Base-by-base conservation (phyloP, 2,888 invertebrate genomes). In the Chironomus tentans region DNA sequence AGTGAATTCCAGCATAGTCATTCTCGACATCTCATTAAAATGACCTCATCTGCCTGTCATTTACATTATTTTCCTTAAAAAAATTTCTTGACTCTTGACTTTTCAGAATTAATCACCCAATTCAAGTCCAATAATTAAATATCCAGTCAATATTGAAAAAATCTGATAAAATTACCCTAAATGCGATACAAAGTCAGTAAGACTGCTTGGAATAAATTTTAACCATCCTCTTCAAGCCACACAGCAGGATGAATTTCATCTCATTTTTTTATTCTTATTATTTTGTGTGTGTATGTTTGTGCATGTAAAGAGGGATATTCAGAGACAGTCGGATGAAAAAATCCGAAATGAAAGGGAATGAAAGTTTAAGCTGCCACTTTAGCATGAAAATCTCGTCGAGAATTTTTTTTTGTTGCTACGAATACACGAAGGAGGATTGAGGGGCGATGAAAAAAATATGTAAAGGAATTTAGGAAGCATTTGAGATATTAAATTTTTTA, bases 301-400 rank as follows among this genome's bases (percentile, higher is more conserved):
- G 13, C 12, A 21, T 48, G 70, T 18, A 13, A 15, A n/a, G 70
- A 48, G 50, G 71, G 70, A 48, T 24, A 65, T 13, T 21, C 10
- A 65, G 13, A 24, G 21, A 21, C 24, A 65, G 21, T 65, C 15
- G 62, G 13, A 18, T 13, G 21, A 65, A 13, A 13, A 65, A 24
- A 56, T 15, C 15, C n/a, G 15, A 56, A 65, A 65, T 65, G 21
- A 65, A 24, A 56, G 70, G 46, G 47, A 46, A 46, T 47, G 71
- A 71, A 71, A 70, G 65, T 46, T 71, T 50, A 71, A 71, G 71
- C 56, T 50, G 21, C 71, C 56, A 56, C 71, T 71, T 71, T 71
- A 56, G 47, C 28, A 71, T 71, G 56, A 46, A 71, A 68, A 68
- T 65, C 65, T 65, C 65, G 21, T 21, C 65, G 22, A 65, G 22